phyloP scores from a whole-genome alignment of 1,140 invertebrate species.

The Scaptodrosophila lebanonensis region DNA sequence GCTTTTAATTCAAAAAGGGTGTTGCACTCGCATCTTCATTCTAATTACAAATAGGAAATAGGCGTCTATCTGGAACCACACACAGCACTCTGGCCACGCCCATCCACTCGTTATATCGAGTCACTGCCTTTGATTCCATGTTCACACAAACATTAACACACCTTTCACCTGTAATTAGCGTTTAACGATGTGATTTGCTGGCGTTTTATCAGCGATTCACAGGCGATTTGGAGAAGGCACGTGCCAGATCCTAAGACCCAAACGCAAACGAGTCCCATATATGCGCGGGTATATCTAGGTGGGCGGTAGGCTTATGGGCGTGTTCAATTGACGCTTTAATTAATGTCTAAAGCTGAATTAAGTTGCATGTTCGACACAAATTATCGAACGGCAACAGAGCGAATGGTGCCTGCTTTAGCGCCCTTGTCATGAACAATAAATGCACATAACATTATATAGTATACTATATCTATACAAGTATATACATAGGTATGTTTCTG shows the following conservation, averaged over 20 bases:
- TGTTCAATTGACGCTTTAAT: constrained; percentile 17
- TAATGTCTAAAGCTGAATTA: constrained; percentile 12
- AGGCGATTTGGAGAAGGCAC: constrained; percentile 14
- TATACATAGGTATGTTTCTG: constrained; percentile 57
- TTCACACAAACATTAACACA: too few relatives aligned
- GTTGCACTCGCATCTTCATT: too few relatives aligned
- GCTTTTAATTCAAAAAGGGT: too few relatives aligned
- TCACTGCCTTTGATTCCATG: too few relatives aligned
- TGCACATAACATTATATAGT: constrained; percentile 3
- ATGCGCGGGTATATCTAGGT: neutral
- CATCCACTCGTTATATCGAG: too few relatives aligned
- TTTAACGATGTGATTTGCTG: constrained; percentile 53
- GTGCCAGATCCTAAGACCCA: neutral
- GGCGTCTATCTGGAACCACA: too few relatives aligned
- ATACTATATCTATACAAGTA: constrained; percentile 11
- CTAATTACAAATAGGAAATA: too few relatives aligned
- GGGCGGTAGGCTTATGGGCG: constrained; percentile 1
- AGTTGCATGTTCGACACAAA: neutral
- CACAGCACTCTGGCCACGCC: too few relatives aligned
- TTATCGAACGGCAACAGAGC: constrained; percentile 11
- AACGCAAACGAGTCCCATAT: neutral
- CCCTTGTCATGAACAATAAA: constrained; percentile 27
- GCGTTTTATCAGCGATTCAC: constrained; percentile 48
- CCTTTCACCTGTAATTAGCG: constrained; percentile 42
- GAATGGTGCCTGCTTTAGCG: constrained; percentile 21